Percentiles rank a stretch among this genome's conserved stretches.
Conservation (phyloP, 35 echinoderm and acorn worm species). For the Apostichopus californicus region DNA sequence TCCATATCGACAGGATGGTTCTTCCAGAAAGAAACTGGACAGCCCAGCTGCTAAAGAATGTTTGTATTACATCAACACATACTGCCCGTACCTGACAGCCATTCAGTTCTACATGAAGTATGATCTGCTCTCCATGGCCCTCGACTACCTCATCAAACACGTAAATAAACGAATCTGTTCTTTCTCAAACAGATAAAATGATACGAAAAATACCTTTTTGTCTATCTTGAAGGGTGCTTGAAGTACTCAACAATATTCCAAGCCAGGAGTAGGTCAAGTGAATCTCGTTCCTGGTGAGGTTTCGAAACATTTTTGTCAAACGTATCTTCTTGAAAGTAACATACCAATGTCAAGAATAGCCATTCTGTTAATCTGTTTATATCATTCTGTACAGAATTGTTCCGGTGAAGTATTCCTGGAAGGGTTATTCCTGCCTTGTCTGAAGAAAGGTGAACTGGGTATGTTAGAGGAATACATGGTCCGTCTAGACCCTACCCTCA, state of each 20-base stretch:
- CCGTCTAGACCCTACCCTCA: slow-evolving; percentile 66
- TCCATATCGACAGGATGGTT: background rate
- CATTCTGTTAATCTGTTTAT: no score
- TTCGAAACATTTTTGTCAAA: no score
- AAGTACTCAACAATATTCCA: no score
- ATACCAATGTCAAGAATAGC: no score
- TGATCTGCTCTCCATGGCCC: slow-evolving; percentile 59
- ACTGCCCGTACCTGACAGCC: slow-evolving; percentile 73
- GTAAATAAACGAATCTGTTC: slow-evolving; percentile 29
- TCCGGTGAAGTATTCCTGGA: slow-evolving; percentile 85
- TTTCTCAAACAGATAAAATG: no score
- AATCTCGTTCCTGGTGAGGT: no score
- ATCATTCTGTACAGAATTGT: slow-evolving; percentile 76
- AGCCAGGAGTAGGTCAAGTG: no score
- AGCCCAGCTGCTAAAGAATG: slow-evolving; percentile 69
- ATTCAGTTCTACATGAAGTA: slow-evolving; percentile 88
- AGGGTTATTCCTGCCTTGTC: slow-evolving; percentile 71
- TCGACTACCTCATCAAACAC: slow-evolving; percentile 73
- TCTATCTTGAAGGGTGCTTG: no score
- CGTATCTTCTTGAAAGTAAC: no score
- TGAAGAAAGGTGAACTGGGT: slow-evolving; percentile 72
- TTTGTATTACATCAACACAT: slow-evolving; percentile 84
- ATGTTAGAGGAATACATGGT: slow-evolving; percentile 74
- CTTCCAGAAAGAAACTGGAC: slow-evolving; percentile 42
- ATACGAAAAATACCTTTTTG: no score